Percentiles rank a stretch among this genome's conserved stretches.
These are phyloP conservation scores for Tenebrosternarchus preto DNA, from an alignment of 2,113 vertebrate genomes.

Conservation along the genomic window DNA sequence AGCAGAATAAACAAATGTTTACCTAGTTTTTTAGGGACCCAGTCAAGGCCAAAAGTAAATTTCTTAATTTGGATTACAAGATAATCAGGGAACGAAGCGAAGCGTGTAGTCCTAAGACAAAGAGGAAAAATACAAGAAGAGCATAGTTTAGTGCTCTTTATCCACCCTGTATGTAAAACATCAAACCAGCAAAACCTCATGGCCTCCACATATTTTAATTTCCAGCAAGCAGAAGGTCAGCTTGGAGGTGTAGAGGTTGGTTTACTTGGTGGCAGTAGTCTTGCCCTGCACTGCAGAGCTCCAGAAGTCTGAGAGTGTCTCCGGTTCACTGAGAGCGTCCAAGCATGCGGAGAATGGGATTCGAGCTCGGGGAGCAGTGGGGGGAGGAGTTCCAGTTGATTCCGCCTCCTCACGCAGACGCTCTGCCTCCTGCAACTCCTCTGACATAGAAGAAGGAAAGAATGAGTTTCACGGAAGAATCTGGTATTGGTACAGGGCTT, in stretches of 20 bases:
- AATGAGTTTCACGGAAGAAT: neutral
- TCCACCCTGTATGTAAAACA: neutral
- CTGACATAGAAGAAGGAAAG: slow-evolving; percentile 65
- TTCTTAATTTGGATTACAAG: slow-evolving; percentile 99
- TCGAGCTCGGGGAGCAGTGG: slow-evolving; percentile 85
- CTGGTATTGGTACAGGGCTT: neutral
- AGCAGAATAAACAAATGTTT: slow-evolving; percentile 50
- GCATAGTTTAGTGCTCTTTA: neutral
- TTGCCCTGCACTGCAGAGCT: slow-evolving; percentile 96
- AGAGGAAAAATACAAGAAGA: neutral
- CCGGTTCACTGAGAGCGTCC: slow-evolving; percentile 90
- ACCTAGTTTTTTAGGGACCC: slow-evolving; percentile 99
- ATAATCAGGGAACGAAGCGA: slow-evolving; percentile 97
- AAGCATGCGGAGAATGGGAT: slow-evolving; percentile 95
- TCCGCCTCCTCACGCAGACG: slow-evolving; percentile 89
- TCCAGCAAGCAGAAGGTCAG: neutral
- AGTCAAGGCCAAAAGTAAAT: slow-evolving; percentile 97
- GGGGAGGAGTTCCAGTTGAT: slow-evolving; percentile 79
- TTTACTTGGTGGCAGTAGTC: slow-evolving; percentile 96
- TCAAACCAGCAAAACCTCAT: neutral
- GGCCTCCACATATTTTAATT: neutral
- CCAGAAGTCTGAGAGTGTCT: slow-evolving; percentile 97
- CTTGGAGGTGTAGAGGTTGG: neutral
- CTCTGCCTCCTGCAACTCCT: slow-evolving; percentile 92
- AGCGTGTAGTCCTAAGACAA: slow-evolving; percentile 86